Conservation (phyloP, 2,797 vertebrate species). For the Tympanoctomys barrerae region DNA sequence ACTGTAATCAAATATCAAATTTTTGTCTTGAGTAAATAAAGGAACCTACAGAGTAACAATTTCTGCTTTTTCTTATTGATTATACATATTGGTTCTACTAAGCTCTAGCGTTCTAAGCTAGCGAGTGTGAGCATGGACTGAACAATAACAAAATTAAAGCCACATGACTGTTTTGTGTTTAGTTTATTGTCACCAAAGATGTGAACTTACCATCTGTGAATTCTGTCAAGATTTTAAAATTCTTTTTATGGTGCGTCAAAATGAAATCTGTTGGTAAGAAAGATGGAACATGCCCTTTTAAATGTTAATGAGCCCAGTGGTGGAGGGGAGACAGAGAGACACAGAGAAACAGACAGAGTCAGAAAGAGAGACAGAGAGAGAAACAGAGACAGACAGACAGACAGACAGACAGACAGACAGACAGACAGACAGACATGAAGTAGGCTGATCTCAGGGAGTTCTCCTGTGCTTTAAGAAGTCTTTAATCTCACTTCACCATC, state of each 20-base stretch:
- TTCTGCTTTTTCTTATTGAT: constrained; percentile 6
- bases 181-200: constrained; percentile 60
- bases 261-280: constrained; percentile 17
- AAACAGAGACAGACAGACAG: not conserved
- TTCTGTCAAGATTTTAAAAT: constrained; percentile 13
- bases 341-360: no score
- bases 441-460: not conserved
- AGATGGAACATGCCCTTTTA: not conserved
- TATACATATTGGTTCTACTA: not conserved
- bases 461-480: not conserved
- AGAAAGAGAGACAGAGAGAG: no score
- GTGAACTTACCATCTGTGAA: constrained; percentile 62
- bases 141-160: constrained; percentile 22
- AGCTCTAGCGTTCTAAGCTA: constrained; percentile 50
- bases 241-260: not conserved
- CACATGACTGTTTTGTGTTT: constrained; percentile 10
- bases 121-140: constrained; percentile 39
- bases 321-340: not conserved
- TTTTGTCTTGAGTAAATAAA: constrained; percentile 53
- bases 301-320: not conserved
- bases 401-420: not conserved
- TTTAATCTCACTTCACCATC: not conserved
- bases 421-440: not conserved
- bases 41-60: constrained; percentile 29
- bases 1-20: constrained; percentile 75